Evolutionary conservation across 2,113 vertebrate genomes (phyloP).

Genomic region (Chloropsis cyanopogon): DNA sequence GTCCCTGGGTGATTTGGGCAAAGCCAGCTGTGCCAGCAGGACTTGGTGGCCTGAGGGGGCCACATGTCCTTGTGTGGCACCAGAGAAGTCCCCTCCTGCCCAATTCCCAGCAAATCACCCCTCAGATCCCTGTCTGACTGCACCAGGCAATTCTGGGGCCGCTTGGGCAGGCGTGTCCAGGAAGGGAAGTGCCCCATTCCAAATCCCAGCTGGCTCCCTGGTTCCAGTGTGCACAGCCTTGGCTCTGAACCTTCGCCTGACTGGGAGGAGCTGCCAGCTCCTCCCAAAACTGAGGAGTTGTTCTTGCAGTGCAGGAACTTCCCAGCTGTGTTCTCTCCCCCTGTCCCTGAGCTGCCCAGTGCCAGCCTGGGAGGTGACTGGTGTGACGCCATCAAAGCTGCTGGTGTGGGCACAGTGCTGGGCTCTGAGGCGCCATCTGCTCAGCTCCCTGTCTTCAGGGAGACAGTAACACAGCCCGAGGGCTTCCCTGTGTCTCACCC

Average conservation of each 20-base stretch:
- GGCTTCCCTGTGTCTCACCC: background rate
- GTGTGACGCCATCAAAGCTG: background rate
- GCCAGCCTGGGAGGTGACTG: background rate
- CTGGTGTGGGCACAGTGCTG: background rate
- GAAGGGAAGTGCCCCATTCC: background rate
- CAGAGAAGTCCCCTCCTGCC: background rate
- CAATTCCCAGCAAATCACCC: background rate
- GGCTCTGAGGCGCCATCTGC: background rate
- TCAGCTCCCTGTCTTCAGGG: background rate
- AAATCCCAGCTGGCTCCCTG: background rate
- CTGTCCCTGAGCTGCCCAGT: background rate
- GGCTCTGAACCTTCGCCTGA: background rate
- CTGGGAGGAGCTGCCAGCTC: background rate
- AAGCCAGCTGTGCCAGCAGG: background rate
- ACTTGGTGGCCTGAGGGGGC: fast-evolving
- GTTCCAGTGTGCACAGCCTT: background rate
- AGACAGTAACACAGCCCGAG: background rate
- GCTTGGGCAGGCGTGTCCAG: background rate
- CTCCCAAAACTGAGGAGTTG: fast-evolving
- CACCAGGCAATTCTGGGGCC: background rate
- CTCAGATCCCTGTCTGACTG: fast-evolving
- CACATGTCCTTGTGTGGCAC: too few relatives aligned
- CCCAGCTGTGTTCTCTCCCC: fast-evolving
- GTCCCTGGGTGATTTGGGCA: background rate
- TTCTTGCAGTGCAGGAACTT: background rate